These are phyloP conservation scores for Mormyrops boulengeri DNA, from an alignment of 2,797 vertebrate species.

Conservation along the genomic window DNA sequence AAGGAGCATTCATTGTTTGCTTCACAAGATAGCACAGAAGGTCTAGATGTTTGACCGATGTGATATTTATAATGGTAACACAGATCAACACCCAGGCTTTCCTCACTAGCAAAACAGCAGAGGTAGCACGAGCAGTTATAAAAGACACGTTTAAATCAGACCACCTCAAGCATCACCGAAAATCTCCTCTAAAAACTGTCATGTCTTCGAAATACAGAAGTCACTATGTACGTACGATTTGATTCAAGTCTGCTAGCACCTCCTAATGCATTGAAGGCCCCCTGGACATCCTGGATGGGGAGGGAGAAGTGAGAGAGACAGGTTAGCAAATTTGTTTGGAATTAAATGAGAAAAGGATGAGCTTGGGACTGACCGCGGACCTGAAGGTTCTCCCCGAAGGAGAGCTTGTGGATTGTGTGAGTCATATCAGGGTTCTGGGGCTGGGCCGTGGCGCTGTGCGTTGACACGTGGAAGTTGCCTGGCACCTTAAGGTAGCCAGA, in stretches of 20 bases:
- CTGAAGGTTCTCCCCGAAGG: conserved; percentile 89
- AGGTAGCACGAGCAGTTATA: background rate
- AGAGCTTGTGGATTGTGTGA: conserved; percentile 88
- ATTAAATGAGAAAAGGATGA: background rate
- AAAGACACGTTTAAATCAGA: background rate
- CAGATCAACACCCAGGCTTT: background rate
- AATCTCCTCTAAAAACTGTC: background rate
- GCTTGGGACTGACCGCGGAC: conserved; percentile 45
- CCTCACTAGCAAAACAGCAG: background rate
- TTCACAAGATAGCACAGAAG: background rate
- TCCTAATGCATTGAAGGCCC: conserved; percentile 92
- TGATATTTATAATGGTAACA: background rate
- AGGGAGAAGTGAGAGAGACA: background rate
- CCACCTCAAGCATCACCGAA: background rate
- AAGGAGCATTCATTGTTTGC: background rate
- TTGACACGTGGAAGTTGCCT: conserved; percentile 96
- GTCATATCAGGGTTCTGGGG: conserved; percentile 97
- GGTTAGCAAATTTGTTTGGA: background rate
- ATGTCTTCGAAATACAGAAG: background rate
- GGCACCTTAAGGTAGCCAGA: conserved; percentile 70
- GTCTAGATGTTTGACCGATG: background rate
- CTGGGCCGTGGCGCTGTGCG: conserved; percentile 93
- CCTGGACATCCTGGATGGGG: conserved; percentile 85
- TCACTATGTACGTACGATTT: conserved; percentile 74
- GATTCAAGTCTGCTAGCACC: conserved; percentile 82